phyloP scores from a whole-genome alignment of 2,113 vertebrate genomes.

The Gobius niger region DNA sequence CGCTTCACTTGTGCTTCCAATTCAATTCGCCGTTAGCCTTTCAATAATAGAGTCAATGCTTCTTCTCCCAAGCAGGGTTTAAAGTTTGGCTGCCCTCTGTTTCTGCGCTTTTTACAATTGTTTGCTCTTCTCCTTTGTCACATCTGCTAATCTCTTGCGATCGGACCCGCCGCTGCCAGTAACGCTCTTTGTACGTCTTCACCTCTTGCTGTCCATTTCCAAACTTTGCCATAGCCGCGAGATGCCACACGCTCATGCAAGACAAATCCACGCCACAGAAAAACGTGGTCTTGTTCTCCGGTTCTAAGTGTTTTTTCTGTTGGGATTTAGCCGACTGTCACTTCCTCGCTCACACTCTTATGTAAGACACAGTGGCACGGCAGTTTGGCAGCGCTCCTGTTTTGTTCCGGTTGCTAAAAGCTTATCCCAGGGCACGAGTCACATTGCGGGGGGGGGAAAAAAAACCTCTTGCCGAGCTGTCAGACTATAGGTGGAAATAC shows the following conservation, averaged over 20 bases:
- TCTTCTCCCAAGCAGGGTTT: slow-evolving; percentile 16
- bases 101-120: slow-evolving; percentile 80
- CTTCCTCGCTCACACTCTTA: slow-evolving; percentile 20
- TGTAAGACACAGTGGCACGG: slow-evolving; percentile 18
- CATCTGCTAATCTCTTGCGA: slow-evolving; percentile 77
- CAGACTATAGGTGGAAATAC: background rate
- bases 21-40: background rate
- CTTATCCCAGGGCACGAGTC: background rate
- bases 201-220: slow-evolving; percentile 4
- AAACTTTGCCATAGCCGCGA: background rate
- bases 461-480: background rate
- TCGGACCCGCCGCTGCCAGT: slow-evolving; percentile 63
- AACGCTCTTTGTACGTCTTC: slow-evolving; percentile 70
- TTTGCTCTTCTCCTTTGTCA: slow-evolving; percentile 75
- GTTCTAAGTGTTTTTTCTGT: slow-evolving; percentile 10
- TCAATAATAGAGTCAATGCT: slow-evolving; percentile 13
- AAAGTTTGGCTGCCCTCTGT: slow-evolving; percentile 60
- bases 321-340: slow-evolving; percentile 32
- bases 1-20: background rate
- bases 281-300: background rate
- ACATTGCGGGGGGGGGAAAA: background rate
- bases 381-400: slow-evolving; percentile 15
- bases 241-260: background rate
- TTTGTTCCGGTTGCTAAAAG: slow-evolving; percentile 15
- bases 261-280: background rate